phyloP scores from a whole-genome alignment of 2,113 vertebrate species.

The Antennarius striatus region DNA sequence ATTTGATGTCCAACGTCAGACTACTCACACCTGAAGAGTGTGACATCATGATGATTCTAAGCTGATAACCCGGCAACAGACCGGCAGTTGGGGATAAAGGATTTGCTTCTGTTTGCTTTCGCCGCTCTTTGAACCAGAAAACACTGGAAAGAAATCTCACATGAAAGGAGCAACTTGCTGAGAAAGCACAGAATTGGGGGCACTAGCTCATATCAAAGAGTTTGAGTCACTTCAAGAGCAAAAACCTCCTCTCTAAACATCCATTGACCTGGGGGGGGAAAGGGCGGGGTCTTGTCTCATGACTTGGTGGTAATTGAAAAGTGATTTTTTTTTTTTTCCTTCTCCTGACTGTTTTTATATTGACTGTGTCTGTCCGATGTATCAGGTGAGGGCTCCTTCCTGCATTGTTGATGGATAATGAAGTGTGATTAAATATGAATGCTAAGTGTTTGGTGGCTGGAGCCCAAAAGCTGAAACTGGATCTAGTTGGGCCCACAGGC shows the following conservation, averaged over 20 bases:
- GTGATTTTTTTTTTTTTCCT: slow-evolving; percentile 23
- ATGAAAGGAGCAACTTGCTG: slow-evolving; percentile 70
- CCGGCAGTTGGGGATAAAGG: slow-evolving; percentile 63
- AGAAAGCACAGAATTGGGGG: slow-evolving; percentile 60
- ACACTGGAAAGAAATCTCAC: slow-evolving; percentile 45
- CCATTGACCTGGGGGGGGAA: slow-evolving; percentile 7
- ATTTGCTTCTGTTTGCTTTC: slow-evolving; percentile 66
- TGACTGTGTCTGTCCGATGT: slow-evolving; percentile 66
- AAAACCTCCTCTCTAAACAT: slow-evolving; percentile 12
- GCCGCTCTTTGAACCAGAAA: slow-evolving; percentile 75
- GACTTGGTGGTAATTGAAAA: no score
- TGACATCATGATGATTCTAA: slow-evolving; percentile 68
- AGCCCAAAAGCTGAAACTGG: slow-evolving; percentile 78
- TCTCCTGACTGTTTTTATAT: slow-evolving; percentile 4
- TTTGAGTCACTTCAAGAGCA: slow-evolving; percentile 59
- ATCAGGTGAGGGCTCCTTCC: slow-evolving; percentile 75
- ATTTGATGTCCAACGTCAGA: slow-evolving; percentile 73
- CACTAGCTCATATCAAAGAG: slow-evolving; percentile 59
- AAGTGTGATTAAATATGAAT: slow-evolving; percentile 84
- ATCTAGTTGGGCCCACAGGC: slow-evolving; percentile 67
- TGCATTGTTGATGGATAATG: slow-evolving; percentile 81
- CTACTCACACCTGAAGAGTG: slow-evolving; percentile 63
- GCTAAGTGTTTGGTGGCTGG: slow-evolving; percentile 82
- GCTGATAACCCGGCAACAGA: slow-evolving; percentile 66
- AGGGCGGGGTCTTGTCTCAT: neutral